Percentiles rank a stretch among this genome's conserved stretches.
phyloP scores from a whole-genome alignment of 2,888 invertebrate genomes.

The Desoria tigrina region DNA sequence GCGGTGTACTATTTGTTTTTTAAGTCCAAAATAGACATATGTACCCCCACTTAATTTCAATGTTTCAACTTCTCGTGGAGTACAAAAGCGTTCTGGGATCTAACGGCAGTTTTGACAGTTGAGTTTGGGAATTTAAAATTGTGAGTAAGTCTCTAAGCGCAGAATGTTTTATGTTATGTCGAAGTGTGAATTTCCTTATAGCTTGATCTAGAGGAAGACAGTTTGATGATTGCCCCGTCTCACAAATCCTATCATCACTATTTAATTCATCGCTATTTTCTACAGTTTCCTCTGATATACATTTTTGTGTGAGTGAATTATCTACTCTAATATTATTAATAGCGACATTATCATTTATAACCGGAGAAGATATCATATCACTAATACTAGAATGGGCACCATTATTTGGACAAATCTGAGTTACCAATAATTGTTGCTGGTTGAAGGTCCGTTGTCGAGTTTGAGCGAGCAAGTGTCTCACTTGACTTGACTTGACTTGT shows the following conservation, averaged over 20 bases:
- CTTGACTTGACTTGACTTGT: background rate
- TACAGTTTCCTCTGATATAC: background rate
- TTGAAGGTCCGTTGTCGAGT: no score
- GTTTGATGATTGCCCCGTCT: no score
- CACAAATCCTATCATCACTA: no score
- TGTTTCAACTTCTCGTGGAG: background rate
- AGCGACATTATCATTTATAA: background rate
- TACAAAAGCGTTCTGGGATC: conserved; percentile 2
- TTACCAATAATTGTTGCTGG: no score
- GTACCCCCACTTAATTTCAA: background rate
- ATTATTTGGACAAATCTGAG: no score
- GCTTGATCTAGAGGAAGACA: background rate
- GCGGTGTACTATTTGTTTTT: background rate
- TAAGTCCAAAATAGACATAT: conserved; percentile 7
- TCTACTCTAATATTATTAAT: background rate
- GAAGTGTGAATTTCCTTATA: background rate
- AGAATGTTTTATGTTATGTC: background rate
- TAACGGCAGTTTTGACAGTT: background rate
- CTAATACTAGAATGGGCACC: no score
- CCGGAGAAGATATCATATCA: no score
- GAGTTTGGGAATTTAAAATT: background rate
- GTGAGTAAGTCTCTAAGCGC: background rate
- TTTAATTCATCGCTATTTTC: background rate
- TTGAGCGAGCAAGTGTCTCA: background rate
- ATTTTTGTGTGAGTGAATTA: background rate